These are phyloP conservation scores for Adineta ricciae DNA, from an alignment of 2,888 invertebrate genomes.

Conservation along the genomic window DNA sequence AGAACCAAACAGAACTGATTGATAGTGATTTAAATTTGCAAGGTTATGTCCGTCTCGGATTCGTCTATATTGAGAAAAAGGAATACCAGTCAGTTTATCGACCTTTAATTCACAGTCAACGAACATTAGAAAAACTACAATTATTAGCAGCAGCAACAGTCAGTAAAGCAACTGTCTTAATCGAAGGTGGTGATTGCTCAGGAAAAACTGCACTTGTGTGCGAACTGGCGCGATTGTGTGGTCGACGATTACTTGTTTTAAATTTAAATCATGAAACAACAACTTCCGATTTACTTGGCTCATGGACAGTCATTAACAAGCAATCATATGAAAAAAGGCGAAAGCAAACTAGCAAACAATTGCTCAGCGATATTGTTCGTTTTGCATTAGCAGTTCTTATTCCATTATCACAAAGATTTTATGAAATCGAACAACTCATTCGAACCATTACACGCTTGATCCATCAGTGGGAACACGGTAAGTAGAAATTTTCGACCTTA, in stretches of 20 bases:
- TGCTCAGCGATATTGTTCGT: background rate
- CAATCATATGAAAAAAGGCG: background rate
- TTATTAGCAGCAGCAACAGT: background rate
- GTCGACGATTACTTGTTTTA: constrained; percentile 76
- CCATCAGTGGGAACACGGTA: background rate
- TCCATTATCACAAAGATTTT: background rate
- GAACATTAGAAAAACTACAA: background rate
- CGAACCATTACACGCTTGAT: background rate
- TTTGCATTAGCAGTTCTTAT: background rate
- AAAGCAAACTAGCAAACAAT: background rate
- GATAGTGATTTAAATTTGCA: background rate
- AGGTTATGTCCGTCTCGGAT: background rate
- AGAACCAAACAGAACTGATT: background rate
- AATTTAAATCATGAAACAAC: constrained; percentile 99
- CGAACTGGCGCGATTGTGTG: constrained; percentile 38
- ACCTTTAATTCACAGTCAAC: background rate
- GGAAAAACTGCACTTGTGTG: background rate
- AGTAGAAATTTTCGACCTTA: background rate
- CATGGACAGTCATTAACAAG: background rate
- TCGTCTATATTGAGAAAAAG: background rate
- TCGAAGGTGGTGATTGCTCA: background rate
- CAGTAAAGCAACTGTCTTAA: background rate
- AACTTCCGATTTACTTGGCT: constrained; percentile 80
- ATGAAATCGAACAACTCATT: background rate
- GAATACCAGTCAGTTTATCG: background rate